Base-by-base conservation (phyloP, 2,113 vertebrate genomes). In the Ibidorhyncha struthersii region DNA sequence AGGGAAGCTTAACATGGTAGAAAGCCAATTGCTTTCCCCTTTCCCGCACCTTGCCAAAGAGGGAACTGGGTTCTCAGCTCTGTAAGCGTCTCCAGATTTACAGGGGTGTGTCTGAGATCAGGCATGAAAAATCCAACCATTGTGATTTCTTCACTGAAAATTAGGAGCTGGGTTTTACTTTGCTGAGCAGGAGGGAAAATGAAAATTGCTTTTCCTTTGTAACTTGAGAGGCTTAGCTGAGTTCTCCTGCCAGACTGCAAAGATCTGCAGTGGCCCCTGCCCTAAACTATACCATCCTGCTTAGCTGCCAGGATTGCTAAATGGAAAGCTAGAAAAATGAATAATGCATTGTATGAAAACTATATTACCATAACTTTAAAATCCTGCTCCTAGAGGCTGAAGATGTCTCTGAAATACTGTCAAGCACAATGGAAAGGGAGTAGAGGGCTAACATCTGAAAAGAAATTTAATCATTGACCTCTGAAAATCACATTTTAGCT, bases 171-270 rank as follows among this genome's bases (percentile, higher is more conserved):
- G 38, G 14, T 30, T 94, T 97, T 70, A 66, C 77, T 80, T 87
- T 70, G 58, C 91, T 70, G 59, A 82, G 87, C 74, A 86, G 89
- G 78, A 88, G 78, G 49, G 78, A 88, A 93, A 91, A 95, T 25
- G 70, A 93, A 78, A 96, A 97, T 82, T 95, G 74, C 47, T 91
- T 94, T 79, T 53, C 71, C 71, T 82, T 79, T 94, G 93, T 94
- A 97, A 94, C 82, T 55, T 77, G 91, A 96, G 93, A 96, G 81
- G 83, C 62, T 91, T 77, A 71, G 67, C 50, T 45, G 63, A 77
- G 62, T 53, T 80, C 89, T 89, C 73, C 72, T 95, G 84, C 74
- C 87, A 90, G 62, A 81, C 58, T 91, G 81, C 82, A 90, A 23
- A 88, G 84, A 90, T 43, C 89, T 83, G 82, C 96, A 93, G 62